Evolutionary conservation across 2,888 invertebrate genomes (phyloP).

Genomic region (Cosmia pyralina): DNA sequence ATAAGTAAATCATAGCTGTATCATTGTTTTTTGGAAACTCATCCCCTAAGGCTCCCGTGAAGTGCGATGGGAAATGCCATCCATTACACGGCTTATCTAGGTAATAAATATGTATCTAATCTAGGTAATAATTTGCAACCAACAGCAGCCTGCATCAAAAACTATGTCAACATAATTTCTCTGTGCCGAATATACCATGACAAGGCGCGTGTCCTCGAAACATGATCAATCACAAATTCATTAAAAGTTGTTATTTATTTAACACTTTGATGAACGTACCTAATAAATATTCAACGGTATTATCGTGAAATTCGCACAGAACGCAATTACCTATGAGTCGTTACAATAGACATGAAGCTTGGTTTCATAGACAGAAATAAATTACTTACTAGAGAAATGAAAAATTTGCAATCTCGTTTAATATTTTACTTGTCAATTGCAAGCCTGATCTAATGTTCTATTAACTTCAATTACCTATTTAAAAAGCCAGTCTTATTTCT

Average conservation of each 20-base stretch:
- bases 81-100: too few relatives aligned
- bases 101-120: too few relatives aligned
- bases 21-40: too few relatives aligned
- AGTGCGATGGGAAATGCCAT: too few relatives aligned
- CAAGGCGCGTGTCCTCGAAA: slow-evolving; percentile 5
- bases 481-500: too few relatives aligned
- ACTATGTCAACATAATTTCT: background rate
- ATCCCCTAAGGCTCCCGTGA: too few relatives aligned
- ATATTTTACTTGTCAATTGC: background rate
- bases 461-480: too few relatives aligned
- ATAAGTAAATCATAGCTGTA: too few relatives aligned
- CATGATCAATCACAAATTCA: slow-evolving; percentile 45
- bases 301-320: slow-evolving; percentile 6
- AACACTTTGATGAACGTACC: slow-evolving; percentile 35
- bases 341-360: background rate
- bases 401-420: background rate
- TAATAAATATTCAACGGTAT: slow-evolving; percentile 41
- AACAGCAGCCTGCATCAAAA: background rate
- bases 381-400: background rate
- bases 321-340: background rate
- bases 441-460: background rate
- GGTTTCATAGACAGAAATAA: background rate
- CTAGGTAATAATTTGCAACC: background rate
- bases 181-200: slow-evolving; percentile 9
- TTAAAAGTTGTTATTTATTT: slow-evolving; percentile 45